Evolutionary conservation across 2,888 invertebrate species (phyloP), one percentile per base, ranked within the genome.

Genomic region (Malthinus flaveolus): DNA sequence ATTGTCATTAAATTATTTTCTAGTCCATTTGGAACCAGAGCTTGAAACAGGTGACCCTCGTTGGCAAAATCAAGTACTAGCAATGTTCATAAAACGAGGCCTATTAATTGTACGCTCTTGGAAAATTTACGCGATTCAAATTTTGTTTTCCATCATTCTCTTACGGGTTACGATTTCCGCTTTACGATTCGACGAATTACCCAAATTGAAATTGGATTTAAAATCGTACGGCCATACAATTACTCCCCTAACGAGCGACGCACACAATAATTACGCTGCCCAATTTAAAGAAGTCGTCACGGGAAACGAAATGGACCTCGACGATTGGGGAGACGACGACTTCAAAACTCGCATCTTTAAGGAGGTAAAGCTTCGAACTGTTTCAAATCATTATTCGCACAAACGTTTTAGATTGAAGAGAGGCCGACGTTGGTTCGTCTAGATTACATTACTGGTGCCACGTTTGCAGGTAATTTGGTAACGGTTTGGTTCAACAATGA

Each of bases 401-500:
- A n/a, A n/a, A n/a, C n/a, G n/a, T 36, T 47, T 8, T 8, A 23
- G 23, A 23, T 5, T 23, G 23, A 23, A 23, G 3, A 5, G 5
- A 23, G 5, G 3, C 2, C 23, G 23, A 5, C 5, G 2, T 5
- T 2, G 5, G 23, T 23, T 23, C 45, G 15, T 45, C 10, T 9
- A 1, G 54, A 62, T 13, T 77, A 85, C 54, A 45, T 45, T 23
- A 80, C 81, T 0, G 85, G 84, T 0, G 84, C 84, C 0, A 82
- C 82, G 0, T 79, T 83, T 63, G 65, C 77, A 1, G 75, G 75
- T 8, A 58, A 70, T 1, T 67, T 75, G 0, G 82, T 85, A 0
- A 84, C 79, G 0, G 87, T 85, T 0, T 86, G 86, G 83, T 87
- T 89, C 75, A 91, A 90, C 68, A 89, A 89, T 73, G 87, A 89